Base-by-base conservation (phyloP, 1,140 invertebrate genomes). In the Aphis craccivora region DNA sequence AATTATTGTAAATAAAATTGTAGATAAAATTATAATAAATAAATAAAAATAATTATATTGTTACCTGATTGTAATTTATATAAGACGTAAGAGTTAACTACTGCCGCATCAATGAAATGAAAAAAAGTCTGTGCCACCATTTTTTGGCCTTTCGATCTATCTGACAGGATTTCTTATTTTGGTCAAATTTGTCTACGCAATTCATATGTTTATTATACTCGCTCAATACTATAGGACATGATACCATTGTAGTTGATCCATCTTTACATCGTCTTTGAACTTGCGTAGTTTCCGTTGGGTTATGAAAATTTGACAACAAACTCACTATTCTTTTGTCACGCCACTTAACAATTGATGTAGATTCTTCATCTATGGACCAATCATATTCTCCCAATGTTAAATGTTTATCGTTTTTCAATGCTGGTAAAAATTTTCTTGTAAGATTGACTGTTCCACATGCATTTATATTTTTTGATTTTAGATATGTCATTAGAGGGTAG, bases 401-500 rank as follows among this genome's bases (percentile, higher is more conserved):
- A 81, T 37, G 30, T 3, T 37, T 81, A 81, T 81, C 8, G 18
- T 81, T 81, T 81, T 81, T 81, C 67, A 81, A 81, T 18, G 30
- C n/a, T 81, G n/a, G n/a, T 35, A 81, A 81, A 81, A 8, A 81
- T 81, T 6, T 81, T 81, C 14, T 81, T 35, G 35, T 35, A 35
- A 81, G n/a, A 81, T 81, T 81, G 67, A 35, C n/a, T 35, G 67
- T 81, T 81, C n/a, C 67, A 35, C 67, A 35, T 53, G 45, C 76
- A 81, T 81, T n/a, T 81, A 81, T 81, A 81, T 81, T 81, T 35
- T 37, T 81, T 81, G 76, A 81, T 35, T 81, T 81, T 35, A 81
- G n/a, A 11, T 81, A 81, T 81, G n/a, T 35, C 11, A 81, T 35
- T 35, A 81, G 76, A 18, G 76, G 84, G 14, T 87, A 87, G 30